A percentile compares a stretch with the other conserved stretches of the same genome.
These are phyloP conservation scores for Mycogona germanica DNA, from an alignment of 2,888 invertebrate genomes.

Conservation along the genomic window DNA sequence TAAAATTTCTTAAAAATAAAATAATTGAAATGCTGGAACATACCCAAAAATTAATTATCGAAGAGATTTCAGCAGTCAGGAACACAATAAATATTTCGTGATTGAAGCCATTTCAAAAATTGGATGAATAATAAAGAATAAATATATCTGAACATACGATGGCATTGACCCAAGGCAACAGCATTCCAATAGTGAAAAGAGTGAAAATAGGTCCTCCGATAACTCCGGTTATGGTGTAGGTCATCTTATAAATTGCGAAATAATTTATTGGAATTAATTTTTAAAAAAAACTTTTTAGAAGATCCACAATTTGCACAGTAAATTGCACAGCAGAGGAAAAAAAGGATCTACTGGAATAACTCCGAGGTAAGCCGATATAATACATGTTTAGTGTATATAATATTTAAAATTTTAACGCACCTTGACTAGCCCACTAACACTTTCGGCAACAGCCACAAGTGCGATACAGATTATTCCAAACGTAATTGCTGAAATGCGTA, in stretches of 20 bases:
- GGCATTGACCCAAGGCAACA: constrained; percentile 12
- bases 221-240: constrained; percentile 1
- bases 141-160: neutral
- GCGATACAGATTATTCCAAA: constrained; percentile 6
- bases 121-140: neutral
- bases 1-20: too few species aligned
- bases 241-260: too few species aligned
- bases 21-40: too few species aligned
- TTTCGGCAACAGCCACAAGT: constrained; percentile 1
- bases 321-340: too few species aligned
- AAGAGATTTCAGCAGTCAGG: too few species aligned
- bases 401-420: constrained; percentile 2
- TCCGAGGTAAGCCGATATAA: too few species aligned
- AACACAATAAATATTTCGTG: too few species aligned
- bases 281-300: too few species aligned
- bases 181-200: constrained; percentile 10
- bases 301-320: too few species aligned
- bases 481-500: neutral
- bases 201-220: constrained; percentile 1
- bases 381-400: neutral
- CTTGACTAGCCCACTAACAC: neutral
- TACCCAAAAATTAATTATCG: too few species aligned
- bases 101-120: too few species aligned
- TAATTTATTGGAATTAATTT: too few species aligned
- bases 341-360: neutral